These are phyloP conservation scores for Harpegnathos saltator DNA, from an alignment of 1,140 invertebrate species.

Conservation along the genomic window DNA sequence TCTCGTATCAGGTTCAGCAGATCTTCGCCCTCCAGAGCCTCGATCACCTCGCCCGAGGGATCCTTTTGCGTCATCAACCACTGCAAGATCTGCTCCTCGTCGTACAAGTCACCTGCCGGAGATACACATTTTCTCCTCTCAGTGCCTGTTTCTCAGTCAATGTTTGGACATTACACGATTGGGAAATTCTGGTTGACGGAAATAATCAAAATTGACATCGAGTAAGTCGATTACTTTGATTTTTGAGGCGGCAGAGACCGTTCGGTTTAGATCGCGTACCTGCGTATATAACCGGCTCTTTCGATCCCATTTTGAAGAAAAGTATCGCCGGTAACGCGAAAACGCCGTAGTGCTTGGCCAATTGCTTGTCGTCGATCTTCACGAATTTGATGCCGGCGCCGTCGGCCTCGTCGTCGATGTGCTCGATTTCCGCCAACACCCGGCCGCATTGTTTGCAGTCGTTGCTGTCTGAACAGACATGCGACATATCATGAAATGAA, in stretches of 20 bases:
- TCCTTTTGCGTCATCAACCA: conserved; percentile 97
- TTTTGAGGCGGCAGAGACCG: background rate
- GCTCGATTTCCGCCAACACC: conserved; percentile 95
- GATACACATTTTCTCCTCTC: background rate
- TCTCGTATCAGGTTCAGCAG: conserved; percentile 93
- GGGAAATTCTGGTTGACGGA: too few species aligned
- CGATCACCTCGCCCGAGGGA: conserved; percentile 95
- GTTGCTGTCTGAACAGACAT: conserved; percentile 92
- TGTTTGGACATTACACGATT: too few species aligned
- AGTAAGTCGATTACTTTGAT: too few species aligned
- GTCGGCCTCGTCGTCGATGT: conserved; percentile 97
- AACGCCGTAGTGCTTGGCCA: conserved; percentile 95
- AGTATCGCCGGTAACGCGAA: conserved; percentile 95
- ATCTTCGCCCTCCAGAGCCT: conserved; percentile 94
- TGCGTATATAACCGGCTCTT: conserved; percentile 97
- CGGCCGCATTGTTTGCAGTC: conserved; percentile 97
- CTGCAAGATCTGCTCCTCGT: conserved; percentile 94
- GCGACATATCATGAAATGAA: conserved; percentile 29
- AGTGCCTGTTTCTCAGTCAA: background rate
- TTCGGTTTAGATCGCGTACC: conserved; percentile 85
- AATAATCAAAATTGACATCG: too few species aligned
- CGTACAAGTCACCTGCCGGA: conserved; percentile 93
- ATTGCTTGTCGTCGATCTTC: conserved; percentile 94
- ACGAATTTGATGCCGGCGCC: conserved; percentile 97
- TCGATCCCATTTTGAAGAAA: conserved; percentile 95